Evolutionary conservation across 2,113 vertebrate genomes (phyloP).

Genomic region (Bungarus multicinctus): DNA sequence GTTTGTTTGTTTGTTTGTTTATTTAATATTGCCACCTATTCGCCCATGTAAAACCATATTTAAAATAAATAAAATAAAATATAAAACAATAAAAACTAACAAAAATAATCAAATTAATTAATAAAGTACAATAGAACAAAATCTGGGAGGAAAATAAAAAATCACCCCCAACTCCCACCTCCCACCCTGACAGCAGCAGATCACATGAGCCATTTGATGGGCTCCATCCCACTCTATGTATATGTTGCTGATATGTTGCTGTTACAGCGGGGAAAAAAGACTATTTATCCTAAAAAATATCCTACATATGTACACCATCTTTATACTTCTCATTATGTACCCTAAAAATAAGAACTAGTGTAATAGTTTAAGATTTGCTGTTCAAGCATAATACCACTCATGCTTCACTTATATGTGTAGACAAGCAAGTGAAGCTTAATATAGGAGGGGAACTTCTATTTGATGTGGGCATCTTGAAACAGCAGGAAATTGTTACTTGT

Average conservation of each 20-base stretch:
- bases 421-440: background rate
- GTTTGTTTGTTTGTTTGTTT: too few species aligned
- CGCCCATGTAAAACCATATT: too few species aligned
- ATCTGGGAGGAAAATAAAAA: too few species aligned
- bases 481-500: background rate
- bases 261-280: background rate
- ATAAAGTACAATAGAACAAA: too few species aligned
- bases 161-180: too few species aligned
- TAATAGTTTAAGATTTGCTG: background rate
- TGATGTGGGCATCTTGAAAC: background rate
- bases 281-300: background rate
- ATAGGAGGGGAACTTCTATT: background rate
- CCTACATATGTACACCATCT: background rate
- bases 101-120: too few species aligned
- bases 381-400: background rate
- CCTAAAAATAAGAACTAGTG: background rate
- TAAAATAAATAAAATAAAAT: too few species aligned
- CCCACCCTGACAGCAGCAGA: too few species aligned
- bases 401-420: background rate
- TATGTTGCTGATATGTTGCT: background rate
- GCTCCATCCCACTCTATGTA: too few species aligned
- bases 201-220: too few species aligned
- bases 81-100: too few species aligned
- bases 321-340: background rate
- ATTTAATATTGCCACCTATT: too few species aligned